Conservation (phyloP, 1,140 invertebrate genomes). For the Hesperophylax magnus region DNA sequence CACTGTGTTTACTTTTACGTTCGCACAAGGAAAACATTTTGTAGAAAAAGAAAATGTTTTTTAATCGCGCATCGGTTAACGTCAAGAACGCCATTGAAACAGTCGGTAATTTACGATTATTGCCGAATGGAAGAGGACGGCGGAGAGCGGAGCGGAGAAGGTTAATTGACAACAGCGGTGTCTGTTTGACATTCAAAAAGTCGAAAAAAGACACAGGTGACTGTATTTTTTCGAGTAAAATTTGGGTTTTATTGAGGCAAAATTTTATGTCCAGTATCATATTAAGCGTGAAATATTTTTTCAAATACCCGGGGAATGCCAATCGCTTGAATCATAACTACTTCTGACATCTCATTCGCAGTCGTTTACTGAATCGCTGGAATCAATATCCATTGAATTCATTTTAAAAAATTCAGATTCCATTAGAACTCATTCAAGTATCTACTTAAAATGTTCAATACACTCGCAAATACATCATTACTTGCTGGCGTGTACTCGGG, state of each 20-base stretch:
- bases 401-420: too few relatives aligned
- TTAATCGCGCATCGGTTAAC: constrained; percentile 46
- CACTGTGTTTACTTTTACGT: constrained; percentile 29
- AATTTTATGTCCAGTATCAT: too few relatives aligned
- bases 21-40: constrained; percentile 43
- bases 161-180: constrained; percentile 55
- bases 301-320: too few relatives aligned
- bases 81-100: constrained; percentile 54
- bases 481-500: too few relatives aligned
- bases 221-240: not conserved
- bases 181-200: constrained; percentile 56
- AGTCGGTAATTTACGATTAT: constrained; percentile 54
- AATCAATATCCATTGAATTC: too few relatives aligned
- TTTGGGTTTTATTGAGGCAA: constrained; percentile 21
- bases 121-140: constrained; percentile 49
- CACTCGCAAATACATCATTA: too few relatives aligned
- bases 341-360: too few relatives aligned
- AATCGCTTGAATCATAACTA: too few relatives aligned
- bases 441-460: too few relatives aligned
- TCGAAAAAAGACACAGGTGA: constrained; percentile 31
- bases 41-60: constrained; percentile 47
- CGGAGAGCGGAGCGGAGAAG: constrained; percentile 35
- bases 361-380: too few relatives aligned
- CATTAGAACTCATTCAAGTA: too few relatives aligned
- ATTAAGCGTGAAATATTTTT: too few relatives aligned